A percentile compares a stretch with the other conserved stretches of the same genome.
phyloP scores from a whole-genome alignment of 2,888 invertebrate species.

The Troides oblongomaculatus region DNA sequence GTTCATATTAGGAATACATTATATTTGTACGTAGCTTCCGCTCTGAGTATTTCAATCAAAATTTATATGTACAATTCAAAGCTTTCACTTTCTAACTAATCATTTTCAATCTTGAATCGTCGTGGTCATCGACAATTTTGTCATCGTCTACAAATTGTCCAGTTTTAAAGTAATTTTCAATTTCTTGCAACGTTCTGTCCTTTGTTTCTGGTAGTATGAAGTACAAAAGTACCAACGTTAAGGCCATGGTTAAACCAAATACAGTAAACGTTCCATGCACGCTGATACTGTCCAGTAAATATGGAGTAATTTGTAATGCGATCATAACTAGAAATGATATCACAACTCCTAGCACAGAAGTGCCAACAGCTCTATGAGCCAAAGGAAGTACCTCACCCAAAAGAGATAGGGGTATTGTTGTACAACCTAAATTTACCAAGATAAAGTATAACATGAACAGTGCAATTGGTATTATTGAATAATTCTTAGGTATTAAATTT shows the following conservation, averaged over 20 bases:
- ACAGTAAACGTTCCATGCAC: slow-evolving; percentile 58
- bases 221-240: slow-evolving; percentile 36
- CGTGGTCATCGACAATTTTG: slow-evolving; percentile 37
- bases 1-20: no score
- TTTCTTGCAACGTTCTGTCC: slow-evolving; percentile 45
- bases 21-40: no score
- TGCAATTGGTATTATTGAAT: slow-evolving; percentile 44
- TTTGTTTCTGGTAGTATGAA: slow-evolving; percentile 46
- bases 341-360: slow-evolving; percentile 43
- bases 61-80: not conserved
- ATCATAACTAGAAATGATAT: slow-evolving; percentile 45
- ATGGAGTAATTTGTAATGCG: slow-evolving; percentile 49
- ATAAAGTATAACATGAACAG: slow-evolving; percentile 53
- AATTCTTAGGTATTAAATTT: slow-evolving; percentile 40
- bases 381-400: slow-evolving; percentile 62
- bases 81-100: slow-evolving; percentile 21
- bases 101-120: slow-evolving; percentile 40
- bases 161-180: slow-evolving; percentile 45
- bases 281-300: slow-evolving; percentile 44
- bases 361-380: slow-evolving; percentile 52
- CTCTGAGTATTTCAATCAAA: not conserved
- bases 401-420: slow-evolving; percentile 55
- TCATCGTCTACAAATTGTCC: slow-evolving; percentile 41
- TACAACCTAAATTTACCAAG: slow-evolving; percentile 57
- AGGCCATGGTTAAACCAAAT: slow-evolving; percentile 44